Conservation (phyloP, 1,140 invertebrate genomes). For the Trachelipus rathkii region DNA sequence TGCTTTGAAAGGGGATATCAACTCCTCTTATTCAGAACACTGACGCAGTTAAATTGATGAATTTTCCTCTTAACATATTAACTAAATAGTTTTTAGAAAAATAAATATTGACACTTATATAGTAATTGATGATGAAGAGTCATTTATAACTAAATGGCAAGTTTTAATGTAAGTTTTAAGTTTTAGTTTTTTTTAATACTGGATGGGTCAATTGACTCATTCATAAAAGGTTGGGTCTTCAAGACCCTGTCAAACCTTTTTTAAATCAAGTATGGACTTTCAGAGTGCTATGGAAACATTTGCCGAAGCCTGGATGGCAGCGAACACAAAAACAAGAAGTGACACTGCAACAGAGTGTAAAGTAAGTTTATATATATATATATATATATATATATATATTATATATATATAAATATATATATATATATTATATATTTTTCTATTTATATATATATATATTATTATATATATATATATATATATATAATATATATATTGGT, state of each 20-base stretch:
- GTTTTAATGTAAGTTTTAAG: not conserved
- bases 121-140: not conserved
- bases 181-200: not conserved
- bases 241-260: not conserved
- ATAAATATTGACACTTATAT: not conserved
- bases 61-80: not conserved
- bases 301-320: slow-evolving; percentile 91
- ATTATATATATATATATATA: too few relatives aligned
- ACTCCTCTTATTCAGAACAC: not conserved
- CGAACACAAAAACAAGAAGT: slow-evolving; percentile 65
- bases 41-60: not conserved
- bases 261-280: slow-evolving; percentile 71
- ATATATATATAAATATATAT: too few relatives aligned
- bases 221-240: not conserved
- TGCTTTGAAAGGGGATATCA: not conserved
- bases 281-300: slow-evolving; percentile 96
- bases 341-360: not conserved
- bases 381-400: too few relatives aligned
- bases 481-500: too few relatives aligned
- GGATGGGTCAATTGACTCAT: not conserved
- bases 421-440: too few relatives aligned
- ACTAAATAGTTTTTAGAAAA: not conserved
- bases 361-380: not conserved
- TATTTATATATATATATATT: too few relatives aligned
- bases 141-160: not conserved